These are phyloP conservation scores for Cavia porcellus DNA, from an alignment of 2,113 vertebrate genomes.

Conservation along the genomic window DNA sequence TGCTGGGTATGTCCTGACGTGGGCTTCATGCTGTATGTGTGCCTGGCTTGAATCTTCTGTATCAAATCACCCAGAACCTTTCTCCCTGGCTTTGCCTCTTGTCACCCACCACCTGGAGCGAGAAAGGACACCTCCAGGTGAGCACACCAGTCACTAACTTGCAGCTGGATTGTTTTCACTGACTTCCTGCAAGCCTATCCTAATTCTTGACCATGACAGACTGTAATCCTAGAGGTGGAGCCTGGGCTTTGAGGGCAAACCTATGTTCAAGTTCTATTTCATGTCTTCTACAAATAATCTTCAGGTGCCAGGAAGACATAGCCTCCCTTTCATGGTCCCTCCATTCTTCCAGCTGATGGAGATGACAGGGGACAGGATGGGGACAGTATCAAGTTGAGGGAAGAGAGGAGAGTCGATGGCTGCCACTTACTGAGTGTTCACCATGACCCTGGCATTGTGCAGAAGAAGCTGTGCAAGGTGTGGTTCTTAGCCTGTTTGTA, in stretches of 20 bases:
- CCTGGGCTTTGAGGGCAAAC: background rate
- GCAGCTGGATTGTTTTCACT: background rate
- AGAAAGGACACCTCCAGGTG: background rate
- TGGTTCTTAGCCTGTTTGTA: background rate
- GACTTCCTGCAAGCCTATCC: background rate
- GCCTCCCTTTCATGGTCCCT: accelerated
- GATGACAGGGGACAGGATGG: background rate
- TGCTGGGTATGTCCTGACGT: background rate
- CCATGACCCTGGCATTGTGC: background rate
- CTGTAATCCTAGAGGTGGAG: background rate
- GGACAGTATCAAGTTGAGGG: background rate
- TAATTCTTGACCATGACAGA: accelerated
- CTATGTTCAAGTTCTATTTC: background rate
- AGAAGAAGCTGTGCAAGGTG: no score
- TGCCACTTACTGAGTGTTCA: no score
- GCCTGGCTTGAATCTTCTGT: background rate
- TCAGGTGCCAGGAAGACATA: background rate
- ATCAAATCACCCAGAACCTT: background rate
- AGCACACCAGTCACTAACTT: no score
- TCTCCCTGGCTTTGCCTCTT: background rate
- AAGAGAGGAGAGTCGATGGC: no score
- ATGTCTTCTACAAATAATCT: background rate
- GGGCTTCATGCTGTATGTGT: accelerated
- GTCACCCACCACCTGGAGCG: accelerated
- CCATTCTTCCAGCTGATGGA: background rate